Percentiles rank a stretch among this genome's conserved stretches.
phyloP scores from a whole-genome alignment of 2,113 vertebrate genomes.

The Romanogobio albipinnatus region DNA sequence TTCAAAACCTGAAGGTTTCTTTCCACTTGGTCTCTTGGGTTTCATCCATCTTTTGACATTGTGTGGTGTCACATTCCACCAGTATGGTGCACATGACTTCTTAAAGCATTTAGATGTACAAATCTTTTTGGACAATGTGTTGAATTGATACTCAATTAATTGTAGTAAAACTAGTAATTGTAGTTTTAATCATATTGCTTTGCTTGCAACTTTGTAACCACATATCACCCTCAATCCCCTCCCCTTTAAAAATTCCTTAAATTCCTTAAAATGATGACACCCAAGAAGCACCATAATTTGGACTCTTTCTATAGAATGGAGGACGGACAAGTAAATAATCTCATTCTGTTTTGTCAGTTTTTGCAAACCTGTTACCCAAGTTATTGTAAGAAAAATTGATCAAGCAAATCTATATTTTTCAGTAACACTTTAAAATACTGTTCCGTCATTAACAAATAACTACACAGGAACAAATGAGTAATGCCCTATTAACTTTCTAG shows the following conservation, averaged over 20 bases:
- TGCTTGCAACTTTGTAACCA: neutral
- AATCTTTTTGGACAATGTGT: neutral
- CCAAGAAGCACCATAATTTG: neutral
- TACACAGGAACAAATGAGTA: too few species aligned
- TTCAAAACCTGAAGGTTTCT: constrained; percentile 1
- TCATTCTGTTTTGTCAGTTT: neutral
- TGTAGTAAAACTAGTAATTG: neutral
- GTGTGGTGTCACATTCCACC: constrained; percentile 1
- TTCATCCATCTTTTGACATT: constrained; percentile 4
- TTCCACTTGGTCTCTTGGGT: neutral
- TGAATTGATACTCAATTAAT: neutral
- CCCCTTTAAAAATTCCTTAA: neutral
- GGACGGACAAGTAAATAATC: neutral
- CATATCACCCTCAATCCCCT: neutral
- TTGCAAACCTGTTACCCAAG: neutral
- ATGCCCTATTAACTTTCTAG: too few species aligned
- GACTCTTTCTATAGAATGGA: neutral
- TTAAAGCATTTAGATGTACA: neutral
- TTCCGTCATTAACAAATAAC: too few species aligned
- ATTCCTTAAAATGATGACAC: neutral
- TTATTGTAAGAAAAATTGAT: neutral
- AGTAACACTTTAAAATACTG: too few species aligned
- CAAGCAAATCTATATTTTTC: too few species aligned
- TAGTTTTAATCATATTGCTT: neutral
- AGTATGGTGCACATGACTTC: neutral